A percentile compares a stretch with the other conserved stretches of the same genome.
Conservation (phyloP, 1,140 invertebrate genomes). For the Aphidius gifuensis region DNA sequence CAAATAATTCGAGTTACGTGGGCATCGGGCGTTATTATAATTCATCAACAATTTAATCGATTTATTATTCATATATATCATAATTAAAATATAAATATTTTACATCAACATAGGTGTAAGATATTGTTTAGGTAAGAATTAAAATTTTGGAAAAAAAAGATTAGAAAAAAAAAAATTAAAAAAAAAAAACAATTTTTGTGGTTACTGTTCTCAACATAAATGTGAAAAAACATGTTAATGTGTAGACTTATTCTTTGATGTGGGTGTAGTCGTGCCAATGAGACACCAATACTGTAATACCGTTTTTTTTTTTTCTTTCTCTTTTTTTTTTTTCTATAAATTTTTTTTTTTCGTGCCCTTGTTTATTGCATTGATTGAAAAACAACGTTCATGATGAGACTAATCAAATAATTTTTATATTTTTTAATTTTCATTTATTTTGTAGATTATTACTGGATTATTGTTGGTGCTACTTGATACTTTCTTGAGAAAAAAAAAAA, state of each 20-base stretch:
- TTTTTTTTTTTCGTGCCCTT: background rate
- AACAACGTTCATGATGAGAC: no score
- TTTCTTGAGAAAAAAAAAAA: no score
- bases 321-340: background rate
- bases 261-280: constrained; percentile 13
- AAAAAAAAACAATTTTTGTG: no score
- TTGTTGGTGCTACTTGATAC: no score
- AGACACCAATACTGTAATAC: background rate
- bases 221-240: background rate
- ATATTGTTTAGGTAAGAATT: constrained; percentile 50
- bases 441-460: no score
- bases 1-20: constrained; percentile 46
- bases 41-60: constrained; percentile 29
- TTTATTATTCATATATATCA: constrained; percentile 22
- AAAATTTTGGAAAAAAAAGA: no score
- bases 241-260: constrained; percentile 7
- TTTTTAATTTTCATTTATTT: background rate
- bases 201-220: no score
- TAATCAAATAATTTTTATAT: no score
- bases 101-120: constrained; percentile 41
- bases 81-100: constrained; percentile 26
- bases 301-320: background rate
- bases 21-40: constrained; percentile 39
- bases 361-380: background rate
- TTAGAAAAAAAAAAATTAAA: no score